Evolutionary conservation across 2,113 vertebrate species (phyloP), one percentile per base, ranked within the genome.

Genomic region (Natator depressus): DNA sequence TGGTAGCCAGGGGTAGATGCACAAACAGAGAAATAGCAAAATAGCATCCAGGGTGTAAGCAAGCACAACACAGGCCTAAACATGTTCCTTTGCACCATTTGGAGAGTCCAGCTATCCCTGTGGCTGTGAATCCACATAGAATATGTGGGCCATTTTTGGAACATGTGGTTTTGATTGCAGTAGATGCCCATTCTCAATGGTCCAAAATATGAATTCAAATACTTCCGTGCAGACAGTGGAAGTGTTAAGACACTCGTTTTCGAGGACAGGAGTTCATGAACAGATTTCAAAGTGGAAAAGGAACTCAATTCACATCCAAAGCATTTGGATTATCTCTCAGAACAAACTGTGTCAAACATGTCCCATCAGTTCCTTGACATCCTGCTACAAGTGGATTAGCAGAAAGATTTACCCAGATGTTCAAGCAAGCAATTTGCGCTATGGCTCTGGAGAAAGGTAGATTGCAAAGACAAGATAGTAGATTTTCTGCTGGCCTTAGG

Each of bases 141-240:
- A 84, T 82, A 87, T n/a, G 31, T 38, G 29, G 47, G 11, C 88
- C 47, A 51, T 50, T 46, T 4, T 10, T 47, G 91, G 65, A 53
- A 88, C 54, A 3, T 54, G 12, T 76, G 20, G 59, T 89, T 83
- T 88, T 81, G 93, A 31, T 84, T 81, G 31, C 50, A 85, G 76
- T 31, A 82, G 25, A 65, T 89, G 27, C 87, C 65, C 94, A 57
- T 83, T 79, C 25, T 5, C 85, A 88, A 83, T 87, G 35, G 13
- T 62, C 50, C 91, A 85, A 27, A 94, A 87, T 55, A 38, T 46
- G 27, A 90, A 85, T 93, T 88, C 65, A 79, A 51, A 14, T 89
- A 90, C 85, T 87, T 93, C 89, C 93, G 65, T 42, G 88, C 84
- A 90, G 85, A 87, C 87, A 76, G 93, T 84, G 69, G 95, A 87